Base-by-base conservation (phyloP, 2,797 vertebrate genomes). In the Rousettus madagascariensis region DNA sequence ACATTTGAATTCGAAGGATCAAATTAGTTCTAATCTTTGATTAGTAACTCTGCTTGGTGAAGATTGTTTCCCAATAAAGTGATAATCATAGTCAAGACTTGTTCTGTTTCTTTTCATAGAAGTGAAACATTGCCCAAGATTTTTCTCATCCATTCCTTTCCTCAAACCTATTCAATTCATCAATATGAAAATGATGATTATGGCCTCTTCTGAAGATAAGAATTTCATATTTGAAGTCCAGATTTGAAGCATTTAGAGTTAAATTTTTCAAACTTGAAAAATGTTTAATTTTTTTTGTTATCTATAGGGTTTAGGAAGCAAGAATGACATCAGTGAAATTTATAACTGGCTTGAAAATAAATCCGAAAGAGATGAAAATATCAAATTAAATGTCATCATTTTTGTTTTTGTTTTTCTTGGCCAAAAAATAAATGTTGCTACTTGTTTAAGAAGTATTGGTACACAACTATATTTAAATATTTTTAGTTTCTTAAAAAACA, bases 281-380 rank as follows among this genome's bases (percentile, higher is more conserved):
- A 75, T 53, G 6, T 38, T 53, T 28, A 41, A 41, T 69, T 75
- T 36, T 92, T 33, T 71, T n/a, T 46, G 74, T 68, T 53, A 46
- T 36, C 8, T 77, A 87, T 80, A 63, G 28, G 5, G 13, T 24
- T 75, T 79, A 49, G 26, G 33, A 88, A 75, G 28, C 51, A 94
- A 85, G 63, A 86, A 38, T 13, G 19, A 33, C 26, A 72, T 77
- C 17, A 80, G 20, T 78, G 9, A 13, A 75, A 68, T 90, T 87
- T 63, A 59, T 84, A 83, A 93, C 87, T 89, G 12, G 17, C 43
- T 86, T 71, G 79, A 91, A 90, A 68, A 66, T 55, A 93, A 63
- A 68, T 86, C 74, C 65, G 22, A n/a, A 22, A 86, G 89, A 46
- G 22, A 86, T 77, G 43, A 33, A 74, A 86, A 90, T 59, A 55